Base-by-base conservation (phyloP, 2,888 invertebrate species). In the Leucophenga maculata region DNA sequence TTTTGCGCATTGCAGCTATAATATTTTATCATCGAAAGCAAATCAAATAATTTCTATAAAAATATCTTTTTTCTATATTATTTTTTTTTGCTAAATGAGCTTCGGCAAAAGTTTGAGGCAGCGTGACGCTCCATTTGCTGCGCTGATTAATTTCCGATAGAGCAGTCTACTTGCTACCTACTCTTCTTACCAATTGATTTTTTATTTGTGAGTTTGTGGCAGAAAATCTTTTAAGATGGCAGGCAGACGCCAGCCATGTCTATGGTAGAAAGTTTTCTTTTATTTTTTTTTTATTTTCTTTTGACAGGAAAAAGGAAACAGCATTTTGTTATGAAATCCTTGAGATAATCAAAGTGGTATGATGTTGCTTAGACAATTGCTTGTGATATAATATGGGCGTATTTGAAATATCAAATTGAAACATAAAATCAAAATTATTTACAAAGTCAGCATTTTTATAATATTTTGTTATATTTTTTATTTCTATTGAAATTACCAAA, bases 1-100 rank as follows among this genome's bases (percentile, higher is more conserved):
- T 67, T 67, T 67, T 67, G 18, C 67, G 67, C 67, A 67, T 57
- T 67, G 67, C 67, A 57, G 67, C 46, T 57, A 22, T 46, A 11
- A 46, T 20, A 14, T 65, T 50, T 65, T 14, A 13, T 50, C 50
- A 8, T 50, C 50, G 18, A 50, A 18, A 39, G 11, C 39, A 14
- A 50, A 50, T 50, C 50, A 50, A 50, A 50, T 50, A 50, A 50
- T 50, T 50, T 50, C 18, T n/a, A n/a, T 13, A 14, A 0, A 26
- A 44, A 39, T 66, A 22, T 57, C 39, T 14, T 16, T 59, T 26
- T 59, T 55, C 6, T 54, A 16, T 66, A 39, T 55, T 60, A 16
- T 16, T 59, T 26, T 32, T 55, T 20, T 26, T 22, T n/a, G n/a
- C n/a, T n/a, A n/a, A n/a, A n/a, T n/a, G n/a, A n/a, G n/a, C n/a